Evolutionary conservation across 2,797 vertebrate species (phyloP).

Genomic region (Hippocampus kuda): DNA sequence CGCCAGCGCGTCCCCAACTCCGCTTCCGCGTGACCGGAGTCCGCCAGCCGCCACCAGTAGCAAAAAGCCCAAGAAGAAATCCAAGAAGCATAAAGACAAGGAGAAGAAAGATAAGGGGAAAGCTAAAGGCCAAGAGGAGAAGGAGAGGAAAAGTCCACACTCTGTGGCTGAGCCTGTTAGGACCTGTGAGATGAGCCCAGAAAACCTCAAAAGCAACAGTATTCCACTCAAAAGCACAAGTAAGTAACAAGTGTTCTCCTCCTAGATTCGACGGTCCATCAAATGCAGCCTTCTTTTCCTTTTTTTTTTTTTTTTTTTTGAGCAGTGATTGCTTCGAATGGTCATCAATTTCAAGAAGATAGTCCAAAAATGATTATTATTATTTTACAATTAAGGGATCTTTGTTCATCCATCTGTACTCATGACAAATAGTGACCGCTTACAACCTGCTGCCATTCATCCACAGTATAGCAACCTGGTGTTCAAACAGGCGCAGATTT

Average conservation of each 20-base stretch:
- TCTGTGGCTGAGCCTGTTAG: conserved; percentile 48
- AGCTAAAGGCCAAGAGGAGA: conserved; percentile 46
- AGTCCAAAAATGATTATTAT: too few species aligned
- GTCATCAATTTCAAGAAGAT: background rate
- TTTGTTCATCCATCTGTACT: too few species aligned
- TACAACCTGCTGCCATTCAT: too few species aligned
- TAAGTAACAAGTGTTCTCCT: conserved; percentile 41
- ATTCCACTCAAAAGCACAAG: conserved; percentile 73
- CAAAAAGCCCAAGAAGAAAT: conserved; percentile 82
- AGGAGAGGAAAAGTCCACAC: conserved; percentile 53
- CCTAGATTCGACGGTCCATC: background rate
- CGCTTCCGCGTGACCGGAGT: conserved; percentile 35
- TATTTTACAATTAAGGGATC: too few species aligned
- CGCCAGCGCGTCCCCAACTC: conserved; percentile 32
- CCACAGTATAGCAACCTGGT: too few species aligned
- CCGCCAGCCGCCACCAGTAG: conserved; percentile 49
- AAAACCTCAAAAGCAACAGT: conserved; percentile 55
- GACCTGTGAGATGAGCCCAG: conserved; percentile 59
- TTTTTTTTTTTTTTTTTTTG: background rate
- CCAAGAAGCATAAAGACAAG: conserved; percentile 93
- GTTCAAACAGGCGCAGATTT: too few species aligned
- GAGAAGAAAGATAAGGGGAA: conserved; percentile 74
- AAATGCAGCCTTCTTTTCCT: background rate
- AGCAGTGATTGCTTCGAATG: background rate
- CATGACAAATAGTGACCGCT: too few species aligned